These are phyloP conservation scores for Onychomys torridus DNA, from an alignment of 2,797 vertebrate species.

Conservation along the genomic window DNA sequence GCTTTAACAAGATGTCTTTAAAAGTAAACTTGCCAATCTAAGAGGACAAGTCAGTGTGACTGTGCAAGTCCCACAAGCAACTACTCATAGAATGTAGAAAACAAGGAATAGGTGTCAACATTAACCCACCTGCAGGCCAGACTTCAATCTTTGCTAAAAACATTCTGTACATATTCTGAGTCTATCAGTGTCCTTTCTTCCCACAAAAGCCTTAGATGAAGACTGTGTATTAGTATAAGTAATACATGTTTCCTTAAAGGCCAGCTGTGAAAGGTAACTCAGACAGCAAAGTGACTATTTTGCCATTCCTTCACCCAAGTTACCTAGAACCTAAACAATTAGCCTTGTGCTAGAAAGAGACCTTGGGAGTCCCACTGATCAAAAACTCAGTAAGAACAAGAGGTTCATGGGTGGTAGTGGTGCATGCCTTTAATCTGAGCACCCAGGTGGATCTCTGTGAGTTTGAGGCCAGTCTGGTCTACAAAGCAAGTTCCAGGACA, in stretches of 20 bases:
- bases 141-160: conserved; percentile 51
- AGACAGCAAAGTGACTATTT: not conserved
- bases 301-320: not conserved
- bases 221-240: not conserved
- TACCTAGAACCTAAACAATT: not conserved
- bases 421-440: not conserved
- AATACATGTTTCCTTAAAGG: not conserved
- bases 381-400: not conserved
- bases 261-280: not conserved
- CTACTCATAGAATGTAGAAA: conserved; percentile 8
- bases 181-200: not conserved
- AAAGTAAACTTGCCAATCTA: conserved; percentile 16
- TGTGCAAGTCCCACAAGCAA: not conserved
- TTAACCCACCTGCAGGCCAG: conserved; percentile 13
- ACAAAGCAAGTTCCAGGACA: not conserved
- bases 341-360: conserved; percentile 17
- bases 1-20: conserved; percentile 55
- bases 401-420: not conserved
- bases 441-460: not conserved
- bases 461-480: not conserved
- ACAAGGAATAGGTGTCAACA: conserved; percentile 19
- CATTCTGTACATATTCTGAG: conserved; percentile 32
- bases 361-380: not conserved
- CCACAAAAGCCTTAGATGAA: not conserved
- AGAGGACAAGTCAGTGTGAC: not conserved